These are phyloP conservation scores for Wasmannia auropunctata DNA, from an alignment of 1,140 invertebrate genomes.

Conservation along the genomic window DNA sequence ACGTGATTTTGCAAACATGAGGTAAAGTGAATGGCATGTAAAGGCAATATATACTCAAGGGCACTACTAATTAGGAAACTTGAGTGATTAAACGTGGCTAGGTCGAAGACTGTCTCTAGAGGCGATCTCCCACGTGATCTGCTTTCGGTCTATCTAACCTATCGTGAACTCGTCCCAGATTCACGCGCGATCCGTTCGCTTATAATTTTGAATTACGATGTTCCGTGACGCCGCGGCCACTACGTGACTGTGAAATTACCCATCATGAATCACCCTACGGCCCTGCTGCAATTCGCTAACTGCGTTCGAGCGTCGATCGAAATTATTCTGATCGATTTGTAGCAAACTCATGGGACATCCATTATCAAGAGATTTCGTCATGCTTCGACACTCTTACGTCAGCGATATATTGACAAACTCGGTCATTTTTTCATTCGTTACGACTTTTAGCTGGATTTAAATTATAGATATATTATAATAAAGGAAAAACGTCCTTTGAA, in stretches of 20 bases:
- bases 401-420: neutral
- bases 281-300: conserved; percentile 55
- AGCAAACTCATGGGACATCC: conserved; percentile 26
- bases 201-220: conserved; percentile 71
- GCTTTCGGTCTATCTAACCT: conserved; percentile 52
- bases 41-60: conserved; percentile 42
- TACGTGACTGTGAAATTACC: conserved; percentile 71
- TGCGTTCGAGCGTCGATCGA: conserved; percentile 59
- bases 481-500: neutral
- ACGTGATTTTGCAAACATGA: conserved; percentile 12
- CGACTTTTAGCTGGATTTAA: neutral
- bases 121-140: conserved; percentile 26
- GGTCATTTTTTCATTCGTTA: neutral
- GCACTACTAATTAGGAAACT: conserved; percentile 73
- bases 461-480: neutral
- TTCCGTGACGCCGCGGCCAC: conserved; percentile 33
- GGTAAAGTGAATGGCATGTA: conserved; percentile 42
- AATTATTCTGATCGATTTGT: conserved; percentile 61
- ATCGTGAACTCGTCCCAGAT: conserved; percentile 35
- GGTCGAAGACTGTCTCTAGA: conserved; percentile 27
- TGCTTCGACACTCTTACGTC: neutral
- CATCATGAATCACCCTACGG: conserved; percentile 65
- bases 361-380: conserved; percentile 31
- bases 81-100: conserved; percentile 67
- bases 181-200: conserved; percentile 43